Evolutionary conservation across 2,797 vertebrate species (phyloP).

Genomic region (Melanogrammus aeglefinus): DNA sequence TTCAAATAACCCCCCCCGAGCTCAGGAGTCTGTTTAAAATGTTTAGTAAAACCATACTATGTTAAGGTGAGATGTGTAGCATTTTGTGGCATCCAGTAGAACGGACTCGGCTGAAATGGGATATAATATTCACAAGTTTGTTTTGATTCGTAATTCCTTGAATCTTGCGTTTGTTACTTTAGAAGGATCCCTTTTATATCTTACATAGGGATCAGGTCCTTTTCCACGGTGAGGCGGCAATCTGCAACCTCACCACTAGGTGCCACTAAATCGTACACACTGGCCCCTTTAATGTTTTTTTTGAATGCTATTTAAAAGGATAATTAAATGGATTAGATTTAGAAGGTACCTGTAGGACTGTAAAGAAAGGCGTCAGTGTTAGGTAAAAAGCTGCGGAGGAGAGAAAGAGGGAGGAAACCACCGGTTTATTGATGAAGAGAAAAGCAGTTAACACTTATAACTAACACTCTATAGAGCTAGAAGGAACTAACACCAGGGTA

Average conservation of each 20-base stretch:
- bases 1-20: neutral
- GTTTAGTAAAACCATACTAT: neutral
- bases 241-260: no score
- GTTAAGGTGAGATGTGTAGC: no score
- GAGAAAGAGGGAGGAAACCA: neutral
- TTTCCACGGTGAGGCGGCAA: no score
- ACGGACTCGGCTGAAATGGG: no score
- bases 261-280: no score
- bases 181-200: no score
- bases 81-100: no score
- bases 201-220: no score
- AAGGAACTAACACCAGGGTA: neutral
- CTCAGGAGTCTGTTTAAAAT: neutral
- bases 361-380: slow-evolving; percentile 45
- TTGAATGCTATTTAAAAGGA: neutral
- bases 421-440: neutral
- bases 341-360: slow-evolving; percentile 59
- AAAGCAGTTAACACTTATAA: neutral
- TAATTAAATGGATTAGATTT: neutral
- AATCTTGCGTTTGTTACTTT: no score
- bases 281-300: neutral
- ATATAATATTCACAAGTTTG: no score
- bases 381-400: slow-evolving; percentile 74
- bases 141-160: no score
- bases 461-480: neutral